A percentile compares a stretch with the other conserved stretches of the same genome.
phyloP scores from a whole-genome alignment of 2,888 invertebrate genomes.

The Steinernema hermaphroditum region DNA sequence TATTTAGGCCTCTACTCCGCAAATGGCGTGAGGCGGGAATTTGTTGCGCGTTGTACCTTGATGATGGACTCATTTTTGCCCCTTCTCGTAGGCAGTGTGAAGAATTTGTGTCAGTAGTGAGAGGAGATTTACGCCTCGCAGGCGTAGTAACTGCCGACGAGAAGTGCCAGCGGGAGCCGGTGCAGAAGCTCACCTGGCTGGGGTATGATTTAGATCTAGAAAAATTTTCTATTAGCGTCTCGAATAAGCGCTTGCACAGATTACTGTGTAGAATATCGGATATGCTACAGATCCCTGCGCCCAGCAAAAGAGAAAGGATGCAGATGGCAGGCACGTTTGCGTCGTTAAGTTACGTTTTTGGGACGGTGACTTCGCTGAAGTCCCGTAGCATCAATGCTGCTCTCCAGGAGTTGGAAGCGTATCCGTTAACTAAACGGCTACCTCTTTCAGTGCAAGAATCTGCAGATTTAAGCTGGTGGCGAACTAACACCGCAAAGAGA shows the following conservation, averaged over 20 bases:
- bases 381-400: neutral
- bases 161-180: neutral
- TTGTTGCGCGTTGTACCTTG: constrained; percentile 22
- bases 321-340: neutral
- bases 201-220: neutral
- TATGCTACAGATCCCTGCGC: neutral
- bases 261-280: neutral
- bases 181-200: neutral
- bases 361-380: neutral
- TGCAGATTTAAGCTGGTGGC: neutral
- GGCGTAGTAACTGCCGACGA: neutral
- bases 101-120: neutral
- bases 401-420: neutral
- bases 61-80: constrained; percentile 15
- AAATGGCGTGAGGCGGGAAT: constrained; percentile 28
- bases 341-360: neutral
- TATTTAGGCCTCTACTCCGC: constrained; percentile 20
- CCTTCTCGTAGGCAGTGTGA: neutral
- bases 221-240: neutral
- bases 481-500: neutral
- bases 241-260: neutral
- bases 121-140: neutral
- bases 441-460: neutral
- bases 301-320: neutral
- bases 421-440: too few relatives aligned